Conservation (phyloP, 2,113 vertebrate species). For the Marmota monax region DNA sequence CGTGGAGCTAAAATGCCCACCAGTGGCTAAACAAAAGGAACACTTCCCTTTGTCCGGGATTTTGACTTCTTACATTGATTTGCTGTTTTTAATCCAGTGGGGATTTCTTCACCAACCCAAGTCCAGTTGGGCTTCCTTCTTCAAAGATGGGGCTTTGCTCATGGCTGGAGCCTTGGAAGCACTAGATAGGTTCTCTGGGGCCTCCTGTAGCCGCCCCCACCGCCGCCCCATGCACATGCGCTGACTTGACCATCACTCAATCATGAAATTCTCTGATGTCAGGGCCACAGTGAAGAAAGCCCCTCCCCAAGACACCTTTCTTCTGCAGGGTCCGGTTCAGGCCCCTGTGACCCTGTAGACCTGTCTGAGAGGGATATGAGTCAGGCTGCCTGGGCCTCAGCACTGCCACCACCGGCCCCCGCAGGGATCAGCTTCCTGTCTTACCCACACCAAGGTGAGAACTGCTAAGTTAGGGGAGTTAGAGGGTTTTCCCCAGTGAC, state of each 20-base stretch:
- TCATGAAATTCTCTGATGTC: neutral
- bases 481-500: accelerated
- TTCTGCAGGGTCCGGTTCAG: neutral
- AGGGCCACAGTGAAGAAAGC: neutral
- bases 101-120: neutral
- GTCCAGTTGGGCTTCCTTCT: neutral
- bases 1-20: neutral
- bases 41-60: neutral
- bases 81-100: slow-evolving; percentile 32
- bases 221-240: accelerated
- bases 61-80: neutral
- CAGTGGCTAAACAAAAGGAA: neutral
- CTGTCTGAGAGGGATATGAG: neutral
- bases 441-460: neutral
- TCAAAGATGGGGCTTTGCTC: neutral
- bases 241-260: neutral
- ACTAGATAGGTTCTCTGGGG: neutral
- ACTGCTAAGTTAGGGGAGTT: neutral
- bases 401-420: neutral
- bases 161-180: neutral
- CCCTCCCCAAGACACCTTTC: neutral
- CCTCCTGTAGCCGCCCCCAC: too few relatives aligned
- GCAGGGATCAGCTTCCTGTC: neutral
- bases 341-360: neutral
- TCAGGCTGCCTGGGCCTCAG: neutral